Conservation (phyloP, 1,140 invertebrate species). For the Drosophila arawakana region DNA sequence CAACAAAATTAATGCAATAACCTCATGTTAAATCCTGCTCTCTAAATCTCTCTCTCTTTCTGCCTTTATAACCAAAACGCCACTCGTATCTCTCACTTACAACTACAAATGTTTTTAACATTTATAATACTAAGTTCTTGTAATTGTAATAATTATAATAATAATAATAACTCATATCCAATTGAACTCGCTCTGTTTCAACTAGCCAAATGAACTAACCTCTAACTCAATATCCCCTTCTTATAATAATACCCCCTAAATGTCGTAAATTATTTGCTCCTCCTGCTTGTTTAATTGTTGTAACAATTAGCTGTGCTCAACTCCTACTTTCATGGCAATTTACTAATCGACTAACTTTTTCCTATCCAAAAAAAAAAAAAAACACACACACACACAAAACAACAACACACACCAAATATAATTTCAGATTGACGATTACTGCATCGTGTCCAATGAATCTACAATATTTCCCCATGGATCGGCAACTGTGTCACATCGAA, state of each 20-base stretch:
- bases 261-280: conserved; percentile 57
- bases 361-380: conserved; percentile 38
- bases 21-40: conserved; percentile 56
- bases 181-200: conserved; percentile 82
- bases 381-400: background rate
- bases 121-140: conserved; percentile 59
- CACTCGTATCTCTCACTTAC: conserved; percentile 77
- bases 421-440: conserved; percentile 95
- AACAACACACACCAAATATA: conserved; percentile 28
- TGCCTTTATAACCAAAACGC: conserved; percentile 57
- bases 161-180: conserved; percentile 74
- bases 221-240: conserved; percentile 15
- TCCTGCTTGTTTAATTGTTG: conserved; percentile 52
- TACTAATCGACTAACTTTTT: conserved; percentile 57
- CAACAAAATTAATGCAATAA: conserved; percentile 42
- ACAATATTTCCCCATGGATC: conserved; percentile 98
- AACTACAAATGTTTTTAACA: conserved; percentile 47
- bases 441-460: conserved; percentile 99
- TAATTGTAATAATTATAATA: conserved; percentile 54
- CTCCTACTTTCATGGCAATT: conserved; percentile 7
- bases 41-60: conserved; percentile 53
- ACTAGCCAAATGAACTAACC: conserved; percentile 42
- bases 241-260: conserved; percentile 21
- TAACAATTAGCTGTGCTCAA: conserved; percentile 47
- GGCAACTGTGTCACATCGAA: conserved; percentile 98